These are phyloP conservation scores for Oscheius sp. DNA, from an alignment of 2,888 invertebrate species.

Conservation along the genomic window DNA sequence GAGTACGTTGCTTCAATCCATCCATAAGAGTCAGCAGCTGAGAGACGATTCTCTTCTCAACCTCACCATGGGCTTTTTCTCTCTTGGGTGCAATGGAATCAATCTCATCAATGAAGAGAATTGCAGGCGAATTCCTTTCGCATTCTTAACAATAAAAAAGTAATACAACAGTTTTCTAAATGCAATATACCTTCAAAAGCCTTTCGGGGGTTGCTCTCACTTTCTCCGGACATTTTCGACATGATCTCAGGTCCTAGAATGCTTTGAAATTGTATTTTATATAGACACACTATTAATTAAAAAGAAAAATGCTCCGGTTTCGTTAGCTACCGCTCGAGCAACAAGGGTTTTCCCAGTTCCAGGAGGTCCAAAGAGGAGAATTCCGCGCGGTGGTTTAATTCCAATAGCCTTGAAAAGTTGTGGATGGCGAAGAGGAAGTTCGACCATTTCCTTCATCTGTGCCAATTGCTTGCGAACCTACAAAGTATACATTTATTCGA, in stretches of 20 bases:
- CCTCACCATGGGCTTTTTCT: slow-evolving; percentile 86
- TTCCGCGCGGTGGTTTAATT: slow-evolving; percentile 91
- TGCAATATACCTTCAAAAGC: no score
- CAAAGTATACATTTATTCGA: slow-evolving; percentile 7
- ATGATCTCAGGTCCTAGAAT: slow-evolving; percentile 90
- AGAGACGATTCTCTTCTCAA: slow-evolving; percentile 97
- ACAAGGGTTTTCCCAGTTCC: slow-evolving; percentile 94
- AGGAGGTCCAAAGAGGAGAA: slow-evolving; percentile 91
- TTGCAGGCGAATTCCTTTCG: slow-evolving; percentile 98
- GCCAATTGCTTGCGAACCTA: slow-evolving; percentile 93
- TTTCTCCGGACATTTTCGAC: slow-evolving; percentile 99
- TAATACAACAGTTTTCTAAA: no score
- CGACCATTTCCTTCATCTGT: slow-evolving; percentile 99
- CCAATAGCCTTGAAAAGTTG: slow-evolving; percentile 86
- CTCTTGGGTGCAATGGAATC: slow-evolving; percentile 99
- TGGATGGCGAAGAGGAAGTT: slow-evolving; percentile 95
- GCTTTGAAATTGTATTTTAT: neutral
- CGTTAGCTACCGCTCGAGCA: slow-evolving; percentile 98
- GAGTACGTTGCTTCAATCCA: slow-evolving; percentile 97
- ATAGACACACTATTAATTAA: slow-evolving; percentile 84
- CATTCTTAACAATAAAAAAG: no score
- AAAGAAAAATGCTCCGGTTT: slow-evolving; percentile 99
- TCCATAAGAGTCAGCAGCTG: slow-evolving; percentile 98
- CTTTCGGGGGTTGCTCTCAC: slow-evolving; percentile 96
- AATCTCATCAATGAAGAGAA: slow-evolving; percentile 98